Base-by-base conservation (phyloP, 2,113 vertebrate species). In the Mugil cephalus region DNA sequence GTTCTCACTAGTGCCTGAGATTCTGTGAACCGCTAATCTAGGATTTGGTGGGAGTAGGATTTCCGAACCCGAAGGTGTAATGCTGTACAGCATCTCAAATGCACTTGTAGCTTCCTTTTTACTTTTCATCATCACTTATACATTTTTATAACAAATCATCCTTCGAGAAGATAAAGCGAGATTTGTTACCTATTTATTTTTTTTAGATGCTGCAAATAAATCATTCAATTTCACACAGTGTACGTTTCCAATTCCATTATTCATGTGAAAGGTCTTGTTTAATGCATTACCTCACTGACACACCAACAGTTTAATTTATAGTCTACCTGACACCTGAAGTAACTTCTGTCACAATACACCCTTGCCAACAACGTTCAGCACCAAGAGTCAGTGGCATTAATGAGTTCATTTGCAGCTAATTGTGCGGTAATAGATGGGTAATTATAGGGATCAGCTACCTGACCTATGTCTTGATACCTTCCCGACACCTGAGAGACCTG, bases 11-110 rank as follows among this genome's bases (percentile, higher is more conserved):
- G 75, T 35, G 47, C 68, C 72, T 43, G 54, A 74, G 87, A 89
- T 77, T 85, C 76, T 88, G 51, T 88, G 84, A 93, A 87, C 84
- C 64, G 39, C 73, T 89, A 90, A 91, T 86, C 85, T 85, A 60
- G 84, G 88, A 86, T 90, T 91, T 88, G 46, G 19, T 12, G 19
- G 71, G 73, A 62, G 78, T 84, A 64, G 59, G 65, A 79, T 90
- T 82, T 79, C 79, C 46, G 56, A 86, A 90, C 76, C 77, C 74
- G 39, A 83, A 84, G 62, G 65, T 85, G 63, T 80, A 82, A 81
- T 53, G 61, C 67, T 66, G 75, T 63, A 82, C 78, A 77, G 75
- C 83, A 86, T 90, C 73, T 77, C 69, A 88, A 82, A 89, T 69
- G 45, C 47, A 80, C 63, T 71, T 70, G 74, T 64, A 51, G 66